These are phyloP conservation scores for Tridacna crocea DNA, from an alignment of 2,888 invertebrate genomes.

Conservation along the genomic window DNA sequence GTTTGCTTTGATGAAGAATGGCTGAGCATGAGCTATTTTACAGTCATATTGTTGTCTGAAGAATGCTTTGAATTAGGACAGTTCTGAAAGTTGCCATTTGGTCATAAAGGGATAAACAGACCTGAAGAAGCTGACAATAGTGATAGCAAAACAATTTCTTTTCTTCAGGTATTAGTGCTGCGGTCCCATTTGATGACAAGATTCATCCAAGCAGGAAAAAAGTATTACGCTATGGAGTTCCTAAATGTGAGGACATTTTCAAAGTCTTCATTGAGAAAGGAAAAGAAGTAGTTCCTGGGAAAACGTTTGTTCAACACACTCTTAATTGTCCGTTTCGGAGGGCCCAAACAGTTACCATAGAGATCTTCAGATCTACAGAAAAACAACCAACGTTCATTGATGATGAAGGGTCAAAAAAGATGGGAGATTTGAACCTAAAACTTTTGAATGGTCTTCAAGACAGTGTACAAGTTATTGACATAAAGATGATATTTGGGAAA, in stretches of 20 bases:
- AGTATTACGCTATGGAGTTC: slow-evolving; percentile 23
- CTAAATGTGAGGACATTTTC: slow-evolving; percentile 50
- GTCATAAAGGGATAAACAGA: no score
- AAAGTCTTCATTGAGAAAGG: slow-evolving; percentile 38
- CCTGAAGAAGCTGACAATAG: no score
- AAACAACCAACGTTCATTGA: slow-evolving; percentile 38
- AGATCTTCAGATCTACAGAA: slow-evolving; percentile 46
- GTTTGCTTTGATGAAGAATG: no score
- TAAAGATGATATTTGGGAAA: slow-evolving; percentile 49
- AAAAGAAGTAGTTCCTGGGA: slow-evolving; percentile 32
- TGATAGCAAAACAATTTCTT: neutral
- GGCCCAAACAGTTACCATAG: slow-evolving; percentile 21
- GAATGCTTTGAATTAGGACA: no score
- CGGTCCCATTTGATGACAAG: slow-evolving; percentile 34
- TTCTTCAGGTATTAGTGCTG: slow-evolving; percentile 38
- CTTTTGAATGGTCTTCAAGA: neutral
- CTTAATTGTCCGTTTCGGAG: slow-evolving; percentile 16
- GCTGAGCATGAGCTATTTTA: no score
- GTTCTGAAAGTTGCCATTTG: no score
- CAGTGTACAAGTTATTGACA: slow-evolving; percentile 34
- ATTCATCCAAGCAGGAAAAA: slow-evolving; percentile 27
- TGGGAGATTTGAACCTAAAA: slow-evolving; percentile 35
- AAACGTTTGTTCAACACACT: slow-evolving; percentile 34
- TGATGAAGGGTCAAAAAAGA: slow-evolving; percentile 24
- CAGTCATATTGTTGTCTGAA: no score